Conservation (phyloP, 2,113 vertebrate species). For the Salvelinus sp. region DNA sequence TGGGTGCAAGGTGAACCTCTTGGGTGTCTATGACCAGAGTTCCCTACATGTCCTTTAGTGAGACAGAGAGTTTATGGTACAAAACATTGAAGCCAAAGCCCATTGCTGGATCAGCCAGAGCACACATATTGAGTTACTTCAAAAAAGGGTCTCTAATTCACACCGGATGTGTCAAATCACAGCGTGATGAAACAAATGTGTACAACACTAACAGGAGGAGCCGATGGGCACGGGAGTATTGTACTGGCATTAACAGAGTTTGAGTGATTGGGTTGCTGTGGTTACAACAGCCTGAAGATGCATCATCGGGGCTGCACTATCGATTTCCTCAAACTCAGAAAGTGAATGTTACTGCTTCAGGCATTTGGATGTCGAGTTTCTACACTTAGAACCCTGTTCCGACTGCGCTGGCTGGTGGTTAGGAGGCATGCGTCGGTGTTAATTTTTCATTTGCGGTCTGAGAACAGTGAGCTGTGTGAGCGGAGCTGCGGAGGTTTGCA, state of each 20-base stretch:
- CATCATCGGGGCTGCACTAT: slow-evolving; percentile 18
- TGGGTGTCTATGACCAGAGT: no score
- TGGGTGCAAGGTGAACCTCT: neutral
- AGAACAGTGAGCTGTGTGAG: neutral
- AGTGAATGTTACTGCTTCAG: slow-evolving; percentile 29
- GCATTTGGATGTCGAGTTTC: slow-evolving; percentile 41
- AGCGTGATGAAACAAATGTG: neutral
- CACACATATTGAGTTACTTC: neutral
- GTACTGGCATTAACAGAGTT: neutral
- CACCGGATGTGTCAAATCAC: neutral
- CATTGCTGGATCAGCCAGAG: neutral
- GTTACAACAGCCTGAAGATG: slow-evolving; percentile 27
- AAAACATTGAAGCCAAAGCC: no score
- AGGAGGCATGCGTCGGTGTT: neutral
- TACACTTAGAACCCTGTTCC: slow-evolving; percentile 19
- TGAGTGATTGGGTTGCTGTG: slow-evolving; percentile 8
- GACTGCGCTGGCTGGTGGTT: slow-evolving; percentile 15
- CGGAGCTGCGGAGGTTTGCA: neutral
- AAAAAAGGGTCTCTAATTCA: neutral
- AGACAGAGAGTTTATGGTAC: no score
- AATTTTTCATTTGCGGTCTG: neutral
- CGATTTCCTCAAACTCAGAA: neutral
- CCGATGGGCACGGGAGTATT: neutral
- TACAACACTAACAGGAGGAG: neutral
- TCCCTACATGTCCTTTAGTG: no score